Conservation (phyloP, 2,113 vertebrate species). For the Zapus hudsonius region DNA sequence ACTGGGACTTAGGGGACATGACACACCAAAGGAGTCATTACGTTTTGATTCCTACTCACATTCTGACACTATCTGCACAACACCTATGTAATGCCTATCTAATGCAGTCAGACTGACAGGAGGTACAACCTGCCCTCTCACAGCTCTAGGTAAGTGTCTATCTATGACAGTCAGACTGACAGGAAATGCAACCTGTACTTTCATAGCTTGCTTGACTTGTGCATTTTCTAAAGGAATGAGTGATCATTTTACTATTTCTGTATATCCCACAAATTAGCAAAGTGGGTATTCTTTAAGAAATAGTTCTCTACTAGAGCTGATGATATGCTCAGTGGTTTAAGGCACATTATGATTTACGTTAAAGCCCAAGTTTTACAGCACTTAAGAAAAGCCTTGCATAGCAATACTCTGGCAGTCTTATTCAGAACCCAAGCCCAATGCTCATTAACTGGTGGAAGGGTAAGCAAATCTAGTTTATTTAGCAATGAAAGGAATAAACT, state of each 20-base stretch:
- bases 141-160: not conserved
- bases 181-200: not conserved
- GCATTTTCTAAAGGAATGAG: slow-evolving; percentile 20
- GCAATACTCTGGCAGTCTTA: not conserved
- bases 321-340: not conserved
- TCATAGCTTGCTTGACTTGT: slow-evolving; percentile 18
- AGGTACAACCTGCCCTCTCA: not conserved
- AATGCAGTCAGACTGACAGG: not conserved
- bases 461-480: not conserved
- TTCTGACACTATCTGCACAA: not conserved
- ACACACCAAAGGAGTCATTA: not conserved
- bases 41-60: not conserved
- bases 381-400: not conserved
- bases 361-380: slow-evolving; percentile 5
- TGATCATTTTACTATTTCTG: not conserved
- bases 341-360: not conserved
- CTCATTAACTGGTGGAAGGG: not conserved
- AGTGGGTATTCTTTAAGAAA: not conserved
- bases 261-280: not conserved
- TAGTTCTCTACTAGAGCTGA: not conserved
- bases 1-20: not conserved
- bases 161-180: not conserved
- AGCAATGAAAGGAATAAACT: too few relatives aligned
- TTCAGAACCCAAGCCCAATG: not conserved
- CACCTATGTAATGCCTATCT: not conserved